Conservation (phyloP, 2,888 invertebrate species). For the Hipparchia sbordonii region DNA sequence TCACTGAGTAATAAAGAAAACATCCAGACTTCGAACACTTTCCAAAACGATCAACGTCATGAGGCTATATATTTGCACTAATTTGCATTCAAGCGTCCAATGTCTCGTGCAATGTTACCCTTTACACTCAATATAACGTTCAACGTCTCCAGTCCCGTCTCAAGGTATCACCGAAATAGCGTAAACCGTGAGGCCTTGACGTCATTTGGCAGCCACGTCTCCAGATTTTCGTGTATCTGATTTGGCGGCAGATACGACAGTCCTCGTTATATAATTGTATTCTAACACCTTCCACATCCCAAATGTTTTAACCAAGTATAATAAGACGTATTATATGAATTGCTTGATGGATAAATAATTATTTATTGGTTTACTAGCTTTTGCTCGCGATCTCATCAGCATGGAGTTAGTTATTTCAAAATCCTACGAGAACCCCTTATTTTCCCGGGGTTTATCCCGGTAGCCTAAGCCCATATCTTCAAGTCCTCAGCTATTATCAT, state of each 20-base stretch:
- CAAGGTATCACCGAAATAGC: slow-evolving; percentile 35
- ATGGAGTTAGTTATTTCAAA: too few relatives aligned
- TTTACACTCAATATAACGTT: slow-evolving; percentile 7
- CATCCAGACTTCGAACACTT: background rate
- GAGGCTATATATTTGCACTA: background rate
- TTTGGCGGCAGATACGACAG: slow-evolving; percentile 23
- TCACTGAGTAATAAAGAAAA: background rate
- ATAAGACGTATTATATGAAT: too few relatives aligned
- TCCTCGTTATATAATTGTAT: background rate
- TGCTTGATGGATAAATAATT: too few relatives aligned
- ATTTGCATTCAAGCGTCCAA: slow-evolving; percentile 4
- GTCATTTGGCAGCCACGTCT: slow-evolving; percentile 37
- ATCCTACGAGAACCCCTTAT: too few relatives aligned
- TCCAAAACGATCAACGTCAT: background rate
- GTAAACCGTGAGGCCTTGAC: slow-evolving; percentile 26
- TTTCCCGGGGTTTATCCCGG: too few relatives aligned
- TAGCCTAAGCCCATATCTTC: too few relatives aligned
- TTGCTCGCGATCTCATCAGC: too few relatives aligned
- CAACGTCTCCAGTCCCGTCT: background rate
- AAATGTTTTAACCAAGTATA: background rate
- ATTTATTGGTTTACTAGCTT: too few relatives aligned
- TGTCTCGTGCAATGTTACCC: slow-evolving; percentile 16
- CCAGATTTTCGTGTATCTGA: slow-evolving; percentile 26
- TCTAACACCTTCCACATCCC: slow-evolving; percentile 6
- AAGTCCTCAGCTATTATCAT: too few relatives aligned